These are phyloP conservation scores for Ameiurus melas DNA, from an alignment of 2,113 vertebrate species.

Conservation along the genomic window DNA sequence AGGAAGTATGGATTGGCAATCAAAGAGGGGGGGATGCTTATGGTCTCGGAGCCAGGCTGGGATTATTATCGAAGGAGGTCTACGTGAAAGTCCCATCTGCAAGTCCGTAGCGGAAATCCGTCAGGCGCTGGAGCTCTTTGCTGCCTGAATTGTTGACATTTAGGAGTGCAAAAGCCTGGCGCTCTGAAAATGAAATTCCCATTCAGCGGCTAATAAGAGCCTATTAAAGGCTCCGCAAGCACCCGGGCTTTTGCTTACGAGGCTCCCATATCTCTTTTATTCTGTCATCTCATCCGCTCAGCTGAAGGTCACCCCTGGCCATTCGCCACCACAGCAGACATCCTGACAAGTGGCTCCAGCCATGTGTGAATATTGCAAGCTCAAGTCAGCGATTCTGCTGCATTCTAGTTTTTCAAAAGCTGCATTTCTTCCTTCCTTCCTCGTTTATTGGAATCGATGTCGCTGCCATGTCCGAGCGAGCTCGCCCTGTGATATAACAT, in stretches of 20 bases:
- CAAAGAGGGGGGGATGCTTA: conserved; percentile 11
- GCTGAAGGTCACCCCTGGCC: conserved; percentile 67
- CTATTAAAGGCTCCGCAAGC: conserved; percentile 43
- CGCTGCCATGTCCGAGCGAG: conserved; percentile 27
- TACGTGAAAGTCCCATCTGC: conserved; percentile 25
- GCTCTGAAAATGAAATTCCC: conserved; percentile 45
- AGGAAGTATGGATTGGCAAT: conserved; percentile 32
- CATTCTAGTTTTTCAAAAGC: conserved; percentile 39
- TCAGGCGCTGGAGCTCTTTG: conserved; percentile 32
- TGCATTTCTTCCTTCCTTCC: conserved; percentile 29
- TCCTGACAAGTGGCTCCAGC: conserved; percentile 57
- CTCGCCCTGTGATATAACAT: conserved; percentile 10
- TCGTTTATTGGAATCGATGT: conserved; percentile 42
- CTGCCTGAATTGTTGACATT: conserved; percentile 52
- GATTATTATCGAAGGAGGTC: conserved; percentile 38
- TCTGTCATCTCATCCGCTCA: conserved; percentile 32
- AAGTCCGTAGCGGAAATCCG: conserved; percentile 30
- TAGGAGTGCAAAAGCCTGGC: conserved; percentile 37
- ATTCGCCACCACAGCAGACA: conserved; percentile 67
- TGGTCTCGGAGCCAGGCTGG: background rate
- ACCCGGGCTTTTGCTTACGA: conserved; percentile 43
- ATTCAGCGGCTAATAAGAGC: conserved; percentile 46
- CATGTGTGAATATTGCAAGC: conserved; percentile 60
- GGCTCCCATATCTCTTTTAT: conserved; percentile 48
- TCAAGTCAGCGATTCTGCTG: conserved; percentile 47